Evolutionary conservation across 2,797 vertebrate genomes (phyloP), one percentile per base, ranked within the genome.

Genomic region (Scolopax rusticola): DNA sequence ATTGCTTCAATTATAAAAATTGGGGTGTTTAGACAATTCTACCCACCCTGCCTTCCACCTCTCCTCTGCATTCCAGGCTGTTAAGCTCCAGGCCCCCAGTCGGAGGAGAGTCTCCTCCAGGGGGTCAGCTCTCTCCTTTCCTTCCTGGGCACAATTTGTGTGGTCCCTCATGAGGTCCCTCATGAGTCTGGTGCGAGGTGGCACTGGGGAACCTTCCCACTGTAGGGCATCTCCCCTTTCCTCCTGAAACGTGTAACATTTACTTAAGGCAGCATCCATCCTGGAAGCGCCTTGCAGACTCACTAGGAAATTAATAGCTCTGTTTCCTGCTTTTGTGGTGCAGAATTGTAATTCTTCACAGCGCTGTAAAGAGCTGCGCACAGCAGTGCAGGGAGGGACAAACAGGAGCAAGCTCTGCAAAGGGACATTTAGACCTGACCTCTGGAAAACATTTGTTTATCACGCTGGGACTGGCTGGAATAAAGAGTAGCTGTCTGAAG

Each of bases 1-100:
- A 93, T 97, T 97, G 94, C 96, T 97, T 97, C 94, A 90, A 89
- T 97, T 97, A 80, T 28, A 93, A 71, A 64, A 97, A 96, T 76
- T 9, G 90, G 94, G 89, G 86, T 91, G 70, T 97, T 97, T 90
- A 96, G 95, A 93, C 92, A 96, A 82, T 97, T 95, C 94, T 92
- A 60, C 78, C 81, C 92, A 60, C 90, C 84, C 71, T 93, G 74
- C 91, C 87, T 93, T 88, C 93, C 16, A 28, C 67, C 48, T 56
- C 86, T 82, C 56, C 84, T 24, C 10, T 73, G 69, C 9, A 5
- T 83, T 84, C 89, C 84, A 76, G 91, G 83, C 90, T 96, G 90
- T 75, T 91, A 92, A 74, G 47, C 88, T 86, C 48, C 48, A 87
- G 70, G 33, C 24, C 78, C 51, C 3, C 0, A 0, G 12, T 9